These are phyloP conservation scores for Tribolium castaneum DNA, from an alignment of 1,140 invertebrate species.

Conservation along the genomic window DNA sequence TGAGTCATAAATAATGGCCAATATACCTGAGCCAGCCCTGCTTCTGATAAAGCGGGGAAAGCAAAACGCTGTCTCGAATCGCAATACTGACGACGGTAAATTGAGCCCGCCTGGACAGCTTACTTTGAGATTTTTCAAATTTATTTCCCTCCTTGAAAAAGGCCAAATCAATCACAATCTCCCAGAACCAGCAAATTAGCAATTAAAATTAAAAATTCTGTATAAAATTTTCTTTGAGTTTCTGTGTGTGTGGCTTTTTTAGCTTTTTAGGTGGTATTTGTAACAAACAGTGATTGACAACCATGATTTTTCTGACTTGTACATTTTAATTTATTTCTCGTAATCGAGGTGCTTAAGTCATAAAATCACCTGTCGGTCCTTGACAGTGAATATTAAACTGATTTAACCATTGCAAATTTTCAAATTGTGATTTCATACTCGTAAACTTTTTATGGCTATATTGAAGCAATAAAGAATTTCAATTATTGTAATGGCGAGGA, in stretches of 20 bases:
- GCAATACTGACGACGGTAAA: slow-evolving; percentile 48
- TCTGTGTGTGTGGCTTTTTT: too few relatives aligned
- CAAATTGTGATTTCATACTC: neutral
- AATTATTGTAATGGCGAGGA: neutral
- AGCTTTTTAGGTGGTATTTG: too few relatives aligned
- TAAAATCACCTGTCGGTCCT: neutral
- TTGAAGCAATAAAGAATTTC: neutral
- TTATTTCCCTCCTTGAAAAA: slow-evolving; percentile 39
- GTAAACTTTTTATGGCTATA: neutral
- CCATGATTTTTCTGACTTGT: too few relatives aligned
- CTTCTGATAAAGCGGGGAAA: slow-evolving; percentile 44
- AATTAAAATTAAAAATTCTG: too few relatives aligned
- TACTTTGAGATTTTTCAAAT: slow-evolving; percentile 42
- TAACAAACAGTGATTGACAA: too few relatives aligned
- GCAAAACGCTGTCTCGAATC: slow-evolving; percentile 47
- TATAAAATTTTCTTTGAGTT: too few relatives aligned
- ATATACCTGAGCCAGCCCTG: slow-evolving; percentile 48
- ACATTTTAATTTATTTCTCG: too few relatives aligned
- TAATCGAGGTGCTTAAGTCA: too few relatives aligned
- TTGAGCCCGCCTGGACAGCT: slow-evolving; percentile 46
- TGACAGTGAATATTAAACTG: neutral
- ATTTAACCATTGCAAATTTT: neutral
- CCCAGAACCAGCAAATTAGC: too few relatives aligned
- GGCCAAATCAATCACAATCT: neutral
- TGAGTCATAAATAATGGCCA: slow-evolving; percentile 61